Conservation (phyloP, 2,888 invertebrate genomes). For the Acanthosepion lycidas region DNA sequence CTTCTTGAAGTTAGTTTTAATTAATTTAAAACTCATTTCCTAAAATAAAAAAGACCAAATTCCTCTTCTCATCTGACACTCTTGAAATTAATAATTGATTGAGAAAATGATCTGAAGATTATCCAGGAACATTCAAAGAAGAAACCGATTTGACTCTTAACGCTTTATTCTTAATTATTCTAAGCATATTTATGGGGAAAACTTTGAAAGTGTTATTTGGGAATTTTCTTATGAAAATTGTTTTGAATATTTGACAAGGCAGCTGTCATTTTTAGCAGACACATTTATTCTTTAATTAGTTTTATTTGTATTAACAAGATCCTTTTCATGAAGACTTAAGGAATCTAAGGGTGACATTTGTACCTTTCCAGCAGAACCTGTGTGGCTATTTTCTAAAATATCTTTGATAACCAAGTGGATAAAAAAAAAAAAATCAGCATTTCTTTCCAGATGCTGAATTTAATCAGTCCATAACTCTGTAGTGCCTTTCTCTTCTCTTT, state of each 20-base stretch:
- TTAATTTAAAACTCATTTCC: not conserved
- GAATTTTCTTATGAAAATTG: not conserved
- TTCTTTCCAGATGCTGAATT: no score
- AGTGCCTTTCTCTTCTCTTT: no score
- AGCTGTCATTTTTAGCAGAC: not conserved
- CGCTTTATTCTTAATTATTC: not conserved
- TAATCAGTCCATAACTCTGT: no score
- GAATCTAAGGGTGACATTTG: no score
- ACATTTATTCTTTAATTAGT: not conserved
- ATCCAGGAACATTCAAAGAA: not conserved
- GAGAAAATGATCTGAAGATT: not conserved
- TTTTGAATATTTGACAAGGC: constrained; percentile 2
- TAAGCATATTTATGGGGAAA: not conserved
- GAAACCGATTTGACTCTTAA: not conserved
- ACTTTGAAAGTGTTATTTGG: not conserved
- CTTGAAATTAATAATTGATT: constrained; percentile 33
- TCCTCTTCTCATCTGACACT: not conserved
- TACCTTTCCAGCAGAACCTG: no score
- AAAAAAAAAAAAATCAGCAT: no score
- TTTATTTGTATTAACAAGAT: not conserved
- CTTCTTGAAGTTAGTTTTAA: not conserved
- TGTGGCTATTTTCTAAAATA: no score
- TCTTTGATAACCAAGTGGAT: no score
- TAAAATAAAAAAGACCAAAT: not conserved
- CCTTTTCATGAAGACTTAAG: not conserved